Conservation (phyloP, 64 coral and sea anemone species). For the Dendronephthya gigantea region DNA sequence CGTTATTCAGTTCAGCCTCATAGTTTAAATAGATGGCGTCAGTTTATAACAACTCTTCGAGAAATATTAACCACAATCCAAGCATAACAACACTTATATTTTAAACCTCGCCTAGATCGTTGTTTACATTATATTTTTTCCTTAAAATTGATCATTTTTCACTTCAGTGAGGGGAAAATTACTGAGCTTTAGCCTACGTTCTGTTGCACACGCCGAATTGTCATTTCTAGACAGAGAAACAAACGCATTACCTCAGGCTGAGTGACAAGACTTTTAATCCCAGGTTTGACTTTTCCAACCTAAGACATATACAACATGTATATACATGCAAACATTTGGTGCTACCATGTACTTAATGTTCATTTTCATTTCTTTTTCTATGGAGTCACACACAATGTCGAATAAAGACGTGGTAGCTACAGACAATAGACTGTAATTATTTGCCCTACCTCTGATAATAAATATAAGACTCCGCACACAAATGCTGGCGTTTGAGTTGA, state of each 20-base stretch:
- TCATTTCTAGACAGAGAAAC: background rate
- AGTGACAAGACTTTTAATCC: slow-evolving; percentile 57
- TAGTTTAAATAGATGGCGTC: too few species aligned
- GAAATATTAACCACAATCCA: too few species aligned
- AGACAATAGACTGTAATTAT: background rate
- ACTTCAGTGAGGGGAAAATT: too few species aligned
- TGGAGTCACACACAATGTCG: background rate
- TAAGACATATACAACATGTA: slow-evolving; percentile 29
- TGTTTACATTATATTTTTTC: too few species aligned
- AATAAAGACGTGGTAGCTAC: background rate
- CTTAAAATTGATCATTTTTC: too few species aligned
- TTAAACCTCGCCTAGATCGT: too few species aligned
- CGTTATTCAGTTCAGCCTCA: too few species aligned
- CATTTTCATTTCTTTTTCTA: too few species aligned
- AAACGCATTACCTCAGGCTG: slow-evolving; percentile 61
- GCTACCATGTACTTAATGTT: background rate
- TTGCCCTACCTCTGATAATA: slow-evolving; percentile 67
- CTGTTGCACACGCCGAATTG: background rate
- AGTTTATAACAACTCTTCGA: too few species aligned
- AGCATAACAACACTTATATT: too few species aligned
- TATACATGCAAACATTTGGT: background rate
- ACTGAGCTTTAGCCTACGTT: too few species aligned
- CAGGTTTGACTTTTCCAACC: slow-evolving; percentile 61
- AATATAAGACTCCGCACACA: slow-evolving; percentile 59
- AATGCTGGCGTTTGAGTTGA: slow-evolving; percentile 60